These are phyloP conservation scores for Lithophane socia DNA, from an alignment of 2,888 invertebrate species.

Conservation along the genomic window DNA sequence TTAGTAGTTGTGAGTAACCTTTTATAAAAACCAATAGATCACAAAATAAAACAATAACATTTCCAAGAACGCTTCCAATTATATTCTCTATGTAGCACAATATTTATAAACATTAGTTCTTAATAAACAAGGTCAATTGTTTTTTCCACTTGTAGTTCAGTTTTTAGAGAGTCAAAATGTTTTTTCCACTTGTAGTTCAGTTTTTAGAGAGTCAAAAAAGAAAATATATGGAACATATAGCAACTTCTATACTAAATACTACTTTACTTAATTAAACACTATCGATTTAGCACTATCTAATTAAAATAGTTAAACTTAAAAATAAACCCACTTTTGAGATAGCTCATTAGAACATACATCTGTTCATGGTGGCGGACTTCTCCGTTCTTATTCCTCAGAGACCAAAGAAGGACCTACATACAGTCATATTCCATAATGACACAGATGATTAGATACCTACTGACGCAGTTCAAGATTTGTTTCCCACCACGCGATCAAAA, in stretches of 20 bases:
- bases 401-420: not conserved
- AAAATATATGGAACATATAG: not conserved
- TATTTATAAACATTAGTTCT: conserved; percentile 23
- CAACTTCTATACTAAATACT: too few species aligned
- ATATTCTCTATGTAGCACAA: conserved; percentile 24
- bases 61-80: conserved; percentile 8
- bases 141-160: too few species aligned
- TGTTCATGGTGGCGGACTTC: not conserved
- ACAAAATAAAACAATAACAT: conserved; percentile 50
- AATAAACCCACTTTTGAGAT: too few species aligned
- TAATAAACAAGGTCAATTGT: conserved; percentile 7
- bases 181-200: too few species aligned
- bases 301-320: too few species aligned
- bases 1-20: conserved; percentile 12
- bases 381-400: not conserved
- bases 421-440: not conserved
- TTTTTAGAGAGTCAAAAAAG: not conserved
- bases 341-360: too few species aligned
- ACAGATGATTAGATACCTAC: not conserved
- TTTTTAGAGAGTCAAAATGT: not conserved
- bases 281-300: not conserved
- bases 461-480: not conserved
- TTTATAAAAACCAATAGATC: conserved; percentile 29
- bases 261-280: not conserved
- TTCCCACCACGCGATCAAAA: conserved; percentile 17